Evolutionary conservation across 2,797 vertebrate species (phyloP), one percentile per base, ranked within the genome.

Genomic region (Muscicapa striata): DNA sequence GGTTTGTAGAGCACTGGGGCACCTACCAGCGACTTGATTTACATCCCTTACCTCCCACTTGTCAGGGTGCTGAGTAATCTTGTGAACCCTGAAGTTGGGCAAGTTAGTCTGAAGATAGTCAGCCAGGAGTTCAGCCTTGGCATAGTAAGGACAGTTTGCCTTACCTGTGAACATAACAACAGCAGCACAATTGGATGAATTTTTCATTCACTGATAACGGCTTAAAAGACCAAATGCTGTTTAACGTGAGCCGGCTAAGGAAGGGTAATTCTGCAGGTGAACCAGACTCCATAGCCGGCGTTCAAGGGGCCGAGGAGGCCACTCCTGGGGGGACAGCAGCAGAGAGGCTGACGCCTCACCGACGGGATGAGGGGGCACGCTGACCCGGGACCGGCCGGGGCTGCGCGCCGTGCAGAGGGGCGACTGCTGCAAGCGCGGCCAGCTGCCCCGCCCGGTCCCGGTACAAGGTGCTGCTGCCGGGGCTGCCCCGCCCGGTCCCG

Each of bases 51-150:
- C 99, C 98, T 98, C 96, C 99, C 99, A 99, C 58, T 97, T 89
- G 24, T 97, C 95, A 75, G 99, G 99, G 54, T 98, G 98, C n/a
- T 98, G 94, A 57, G 95, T 97, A 86, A 99, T 98, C 97, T 99
- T 99, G 86, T 98, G 98, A 87, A 98, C 94, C 46, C 36, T 97
- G 97, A 99, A 99, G 97, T 98, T 70, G 13, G 98, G 98, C 91
- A 99, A 97, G 89, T 98, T 98, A 91, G 94, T 93, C 72, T 98
- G 97, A 73, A 99, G 98, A 40, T 96, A 95, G 82, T 99, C 99
- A 61, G 98, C 98, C 59, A 99, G 97, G 59, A 98, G 97, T 84
- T 99, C 99, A 52, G 98, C 98, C 97, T 98, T 99, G 68, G 99
- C 99, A 82, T 98, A 99, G 96, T 97, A 89, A 2, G 98, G 98